Evolutionary conservation across 2,888 invertebrate species (phyloP), one percentile per base, ranked within the genome.

Genomic region (Melieria omissa): DNA sequence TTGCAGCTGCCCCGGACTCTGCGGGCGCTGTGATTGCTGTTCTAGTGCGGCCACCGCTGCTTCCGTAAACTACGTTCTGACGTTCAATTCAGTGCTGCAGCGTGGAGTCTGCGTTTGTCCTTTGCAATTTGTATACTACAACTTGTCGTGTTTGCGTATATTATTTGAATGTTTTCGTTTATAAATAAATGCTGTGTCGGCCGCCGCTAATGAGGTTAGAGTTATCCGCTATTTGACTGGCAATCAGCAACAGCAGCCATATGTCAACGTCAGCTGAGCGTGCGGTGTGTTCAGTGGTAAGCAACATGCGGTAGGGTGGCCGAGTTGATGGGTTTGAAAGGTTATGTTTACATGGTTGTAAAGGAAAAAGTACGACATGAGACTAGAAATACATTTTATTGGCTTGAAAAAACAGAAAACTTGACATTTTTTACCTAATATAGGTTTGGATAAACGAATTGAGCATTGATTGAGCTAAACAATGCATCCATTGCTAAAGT

Each of bases 161-260:
- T 54, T 45, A 12, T 4, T 47, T 49, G 5, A 14, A 44, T 54
- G 49, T 9, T 41, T 12, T 42, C 58, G 58, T 66, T 66, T 66
- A 66, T 66, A 66, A 58, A 58, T 66, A 66, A 58, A 44, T 47
- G 62, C 54, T 29, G 61, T 49, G 29, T 49, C 14, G 10, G 49
- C 45, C 44, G 12, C 29, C n/a, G 45, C 12, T 46, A 29, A 62
- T 9, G 10, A 52, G 61, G 54, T 61, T 69, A 62, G 45, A 69
- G 46, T n/a, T 52, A 5, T 52, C 14, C 14, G 52, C 9, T 5
- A 6, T n/a, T 8, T 6, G 5, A 4, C 52, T 52, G 2, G 29
- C 3, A 29, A 29, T 29, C 52, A 52, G 10, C 52, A 5, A 4
- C 52, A 52, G 12, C 52, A 9, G 52, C 14, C 8, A 52, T n/a